phyloP scores from a whole-genome alignment of 2,113 vertebrate species.

The Origma solitaria region DNA sequence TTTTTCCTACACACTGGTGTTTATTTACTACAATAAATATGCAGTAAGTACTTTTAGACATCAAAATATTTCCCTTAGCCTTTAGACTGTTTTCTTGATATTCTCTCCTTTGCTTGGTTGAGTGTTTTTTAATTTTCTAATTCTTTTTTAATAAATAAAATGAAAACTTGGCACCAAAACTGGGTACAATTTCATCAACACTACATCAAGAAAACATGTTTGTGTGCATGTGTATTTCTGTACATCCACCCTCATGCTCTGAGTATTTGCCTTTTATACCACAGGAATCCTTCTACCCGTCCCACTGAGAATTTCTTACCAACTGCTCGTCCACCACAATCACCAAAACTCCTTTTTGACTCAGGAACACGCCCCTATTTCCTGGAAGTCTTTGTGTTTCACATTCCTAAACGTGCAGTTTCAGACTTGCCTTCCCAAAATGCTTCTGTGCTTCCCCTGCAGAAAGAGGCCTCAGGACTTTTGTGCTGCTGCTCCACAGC shows the following conservation, averaged over 20 bases:
- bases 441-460: not conserved
- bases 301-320: not conserved
- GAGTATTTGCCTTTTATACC: not conserved
- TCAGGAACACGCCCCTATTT: not conserved
- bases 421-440: not conserved
- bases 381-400: not conserved
- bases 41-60: not conserved
- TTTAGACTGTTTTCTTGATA: not conserved
- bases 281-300: not conserved
- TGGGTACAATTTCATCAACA: not conserved
- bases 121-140: accelerated
- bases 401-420: not conserved
- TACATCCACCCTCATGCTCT: not conserved
- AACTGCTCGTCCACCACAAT: not conserved
- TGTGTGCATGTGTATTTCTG: not conserved
- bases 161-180: not conserved
- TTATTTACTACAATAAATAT: not conserved
- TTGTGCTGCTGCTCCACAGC: not conserved
- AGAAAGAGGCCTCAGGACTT: not conserved
- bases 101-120: not conserved
- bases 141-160: not conserved
- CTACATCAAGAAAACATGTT: not conserved
- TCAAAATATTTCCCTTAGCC: not conserved
- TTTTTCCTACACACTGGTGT: not conserved
- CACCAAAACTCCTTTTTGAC: not conserved